Conservation (phyloP, 1,140 invertebrate genomes). For the Bombus sibiricus region DNA sequence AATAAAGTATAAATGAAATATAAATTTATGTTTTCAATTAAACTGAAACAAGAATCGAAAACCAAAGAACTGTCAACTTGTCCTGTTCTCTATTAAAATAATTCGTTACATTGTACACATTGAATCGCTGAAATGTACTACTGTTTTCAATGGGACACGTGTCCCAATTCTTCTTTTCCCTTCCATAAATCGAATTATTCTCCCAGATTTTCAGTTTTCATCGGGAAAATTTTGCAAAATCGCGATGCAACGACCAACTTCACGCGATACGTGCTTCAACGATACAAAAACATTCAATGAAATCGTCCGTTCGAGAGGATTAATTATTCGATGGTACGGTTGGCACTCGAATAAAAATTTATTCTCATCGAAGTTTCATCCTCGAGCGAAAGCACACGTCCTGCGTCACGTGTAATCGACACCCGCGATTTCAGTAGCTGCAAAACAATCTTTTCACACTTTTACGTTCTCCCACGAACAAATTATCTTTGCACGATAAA, state of each 20-base stretch:
- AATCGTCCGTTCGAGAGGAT: neutral
- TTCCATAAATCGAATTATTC: neutral
- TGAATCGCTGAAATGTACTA: neutral
- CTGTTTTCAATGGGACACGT: neutral
- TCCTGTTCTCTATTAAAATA: neutral
- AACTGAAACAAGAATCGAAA: neutral
- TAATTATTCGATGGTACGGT: conserved; percentile 17
- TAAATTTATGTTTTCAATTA: neutral
- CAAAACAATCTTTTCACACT: neutral
- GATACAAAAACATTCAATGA: neutral
- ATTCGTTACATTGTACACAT: neutral
- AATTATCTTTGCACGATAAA: neutral
- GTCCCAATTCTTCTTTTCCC: neutral
- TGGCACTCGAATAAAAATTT: conserved; percentile 10
- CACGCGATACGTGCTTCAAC: neutral
- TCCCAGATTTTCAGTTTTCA: neutral
- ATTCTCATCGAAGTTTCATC: conserved; percentile 4
- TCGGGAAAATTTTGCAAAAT: neutral
- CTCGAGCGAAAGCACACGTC: neutral
- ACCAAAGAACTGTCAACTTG: neutral
- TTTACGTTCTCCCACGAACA: no score
- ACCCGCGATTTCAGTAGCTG: neutral
- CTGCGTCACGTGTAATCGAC: neutral
- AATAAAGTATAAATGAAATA: neutral
- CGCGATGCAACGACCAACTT: neutral